These are phyloP conservation scores for Trissonchulus latispiculum DNA, from an alignment of 2,888 invertebrate species.

Conservation along the genomic window DNA sequence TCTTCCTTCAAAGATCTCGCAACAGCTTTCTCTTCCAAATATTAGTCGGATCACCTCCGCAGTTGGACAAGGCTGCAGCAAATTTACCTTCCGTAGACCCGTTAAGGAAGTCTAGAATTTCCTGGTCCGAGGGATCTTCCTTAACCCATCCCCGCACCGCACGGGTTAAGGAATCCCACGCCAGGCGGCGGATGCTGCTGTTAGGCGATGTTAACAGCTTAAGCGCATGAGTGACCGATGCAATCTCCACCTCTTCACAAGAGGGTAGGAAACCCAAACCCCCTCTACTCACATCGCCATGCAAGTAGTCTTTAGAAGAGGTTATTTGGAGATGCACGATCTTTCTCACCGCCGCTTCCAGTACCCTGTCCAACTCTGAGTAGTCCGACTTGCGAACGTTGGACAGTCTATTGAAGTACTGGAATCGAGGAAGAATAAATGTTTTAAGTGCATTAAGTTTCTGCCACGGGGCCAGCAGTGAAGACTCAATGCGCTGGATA, in stretches of 20 bases:
- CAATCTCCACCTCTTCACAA: constrained; percentile 25
- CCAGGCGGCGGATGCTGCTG: not conserved
- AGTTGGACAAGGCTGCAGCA: not conserved
- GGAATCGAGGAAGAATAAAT: constrained; percentile 27
- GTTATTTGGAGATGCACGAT: constrained; percentile 21
- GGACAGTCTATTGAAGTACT: constrained; percentile 4
- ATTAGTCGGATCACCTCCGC: not conserved
- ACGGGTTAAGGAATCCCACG: not conserved
- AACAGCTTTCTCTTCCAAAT: not conserved
- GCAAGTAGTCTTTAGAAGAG: constrained; percentile 26
- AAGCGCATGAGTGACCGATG: not conserved
- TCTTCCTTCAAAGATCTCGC: not conserved
- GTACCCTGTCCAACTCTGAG: constrained; percentile 18
- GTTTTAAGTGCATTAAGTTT: constrained; percentile 30
- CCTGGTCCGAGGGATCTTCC: constrained; percentile 1
- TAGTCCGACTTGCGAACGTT: constrained; percentile 22
- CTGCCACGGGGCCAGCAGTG: constrained; percentile 32
- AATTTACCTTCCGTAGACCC: not conserved
- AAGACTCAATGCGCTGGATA: constrained; percentile 22
- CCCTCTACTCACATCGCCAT: constrained; percentile 21
- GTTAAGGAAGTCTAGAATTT: constrained; percentile 6
- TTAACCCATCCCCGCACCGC: not conserved
- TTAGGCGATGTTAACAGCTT: not conserved
- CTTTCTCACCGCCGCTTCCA: constrained; percentile 19
- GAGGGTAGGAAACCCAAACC: constrained; percentile 22